Evolutionary conservation across 2,888 invertebrate species (phyloP), one percentile per base, ranked within the genome.

Genomic region (Platycheirus albimanus): DNA sequence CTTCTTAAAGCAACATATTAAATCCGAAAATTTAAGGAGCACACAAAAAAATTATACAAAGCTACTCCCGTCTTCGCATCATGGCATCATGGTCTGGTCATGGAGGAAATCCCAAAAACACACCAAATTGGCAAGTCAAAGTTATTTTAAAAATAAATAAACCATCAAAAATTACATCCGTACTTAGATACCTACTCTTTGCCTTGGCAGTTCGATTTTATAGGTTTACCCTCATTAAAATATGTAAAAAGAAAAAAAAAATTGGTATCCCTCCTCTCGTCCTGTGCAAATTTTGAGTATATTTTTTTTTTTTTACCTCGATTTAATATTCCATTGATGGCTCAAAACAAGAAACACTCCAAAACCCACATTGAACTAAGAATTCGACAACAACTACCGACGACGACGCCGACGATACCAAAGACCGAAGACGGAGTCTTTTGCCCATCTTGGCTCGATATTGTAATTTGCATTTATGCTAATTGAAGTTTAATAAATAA

Each of bases 401-500:
- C 30, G 30, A 52, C 11, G 7, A 52, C 10, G 6, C 8, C 17
- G 17, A 43, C 5, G 43, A n/a, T n/a, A n/a, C n/a, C n/a, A n/a
- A n/a, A n/a, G n/a, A n/a, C 7, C 43, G 17, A 41, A 41, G n/a
- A 13, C 5, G 11, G 6, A 1, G 41, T 19, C 33, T 67, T 13
- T 17, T 20, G 56, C 30, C 56, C 41, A 43, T n/a, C 15, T 13
- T 11, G n/a, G 38, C 28, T 20, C 51, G 33, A 33, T 54, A 36
- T 58, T 36, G 28, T 79, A 75, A 84, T 84, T 84, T 84, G 64
- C 84, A 79, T 84, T 84, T 84, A 84, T 84, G 79, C 84, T 84
- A 84, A 84, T 79, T 79, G 84, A 79, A 84, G 84, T 79, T 84
- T 84, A 75, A 84, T 79, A 84, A 84, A 79, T 75, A 79, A 74